A percentile compares a stretch with the other conserved stretches of the same genome.
These are phyloP conservation scores for Regulus satrapa DNA, from an alignment of 2,113 vertebrate genomes.

Conservation along the genomic window DNA sequence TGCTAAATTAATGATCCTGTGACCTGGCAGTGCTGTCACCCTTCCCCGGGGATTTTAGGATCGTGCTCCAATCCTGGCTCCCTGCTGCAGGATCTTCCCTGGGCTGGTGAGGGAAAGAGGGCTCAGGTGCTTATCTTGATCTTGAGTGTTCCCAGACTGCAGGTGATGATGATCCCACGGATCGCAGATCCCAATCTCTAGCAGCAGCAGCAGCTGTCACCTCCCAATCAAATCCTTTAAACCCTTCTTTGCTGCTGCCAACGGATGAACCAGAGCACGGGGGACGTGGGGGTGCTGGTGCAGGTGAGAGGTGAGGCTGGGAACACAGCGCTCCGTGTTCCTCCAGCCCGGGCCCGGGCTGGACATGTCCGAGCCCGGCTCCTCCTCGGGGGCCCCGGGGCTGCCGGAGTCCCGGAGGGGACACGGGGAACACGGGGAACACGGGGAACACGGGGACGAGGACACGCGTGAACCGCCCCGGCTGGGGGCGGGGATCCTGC, in stretches of 20 bases:
- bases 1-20: neutral
- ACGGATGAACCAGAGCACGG: neutral
- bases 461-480: neutral
- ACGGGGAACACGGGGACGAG: neutral
- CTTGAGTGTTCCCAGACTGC: neutral
- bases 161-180: neutral
- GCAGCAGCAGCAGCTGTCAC: neutral
- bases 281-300: neutral
- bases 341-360: accelerated
- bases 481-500: neutral
- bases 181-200: neutral
- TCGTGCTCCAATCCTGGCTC: neutral
- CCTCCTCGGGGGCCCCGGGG: neutral
- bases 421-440: neutral
- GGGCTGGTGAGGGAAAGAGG: neutral
- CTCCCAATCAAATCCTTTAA: neutral
- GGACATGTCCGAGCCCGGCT: neutral
- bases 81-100: neutral
- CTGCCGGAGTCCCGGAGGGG: neutral
- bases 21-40: neutral
- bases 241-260: neutral
- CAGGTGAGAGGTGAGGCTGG: neutral
- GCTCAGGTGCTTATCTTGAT: neutral
- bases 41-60: neutral
- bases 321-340: neutral